phyloP scores from a whole-genome alignment of 2,113 vertebrate species.

The Micronycteris hirsuta region DNA sequence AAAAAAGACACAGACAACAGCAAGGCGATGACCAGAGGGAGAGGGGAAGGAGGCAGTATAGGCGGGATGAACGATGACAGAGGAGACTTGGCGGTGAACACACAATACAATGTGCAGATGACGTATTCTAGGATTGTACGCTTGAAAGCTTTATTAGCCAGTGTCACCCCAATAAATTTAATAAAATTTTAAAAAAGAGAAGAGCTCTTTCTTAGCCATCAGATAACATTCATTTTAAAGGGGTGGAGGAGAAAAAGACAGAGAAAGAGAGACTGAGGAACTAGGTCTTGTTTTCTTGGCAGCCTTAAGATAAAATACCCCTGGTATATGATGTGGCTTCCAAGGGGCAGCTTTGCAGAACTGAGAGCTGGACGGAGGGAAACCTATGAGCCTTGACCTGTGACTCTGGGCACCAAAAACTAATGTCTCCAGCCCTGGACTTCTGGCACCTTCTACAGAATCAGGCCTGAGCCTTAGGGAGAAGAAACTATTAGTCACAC shows the following conservation, averaged over 20 bases:
- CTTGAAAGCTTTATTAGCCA: not conserved
- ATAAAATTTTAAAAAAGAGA: not conserved
- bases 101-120: not conserved
- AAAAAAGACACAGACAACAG: not conserved
- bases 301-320: not conserved
- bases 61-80: not conserved
- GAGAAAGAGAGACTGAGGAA: not conserved
- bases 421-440: not conserved
- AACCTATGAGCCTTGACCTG: not conserved
- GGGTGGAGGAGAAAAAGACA: accelerated
- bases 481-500: not conserved
- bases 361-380: not conserved
- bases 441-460: not conserved
- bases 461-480: not conserved
- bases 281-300: not conserved
- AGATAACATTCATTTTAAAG: not conserved
- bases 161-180: not conserved
- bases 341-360: not conserved
- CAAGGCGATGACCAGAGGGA: not conserved
- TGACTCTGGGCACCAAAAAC: not conserved
- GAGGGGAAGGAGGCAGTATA: too few relatives aligned
- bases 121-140: not conserved
- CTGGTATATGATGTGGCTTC: accelerated
- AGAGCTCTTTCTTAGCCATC: conserved; percentile 16
- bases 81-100: not conserved